Conservation (phyloP, 2,113 vertebrate genomes). For the Felis chaus region DNA sequence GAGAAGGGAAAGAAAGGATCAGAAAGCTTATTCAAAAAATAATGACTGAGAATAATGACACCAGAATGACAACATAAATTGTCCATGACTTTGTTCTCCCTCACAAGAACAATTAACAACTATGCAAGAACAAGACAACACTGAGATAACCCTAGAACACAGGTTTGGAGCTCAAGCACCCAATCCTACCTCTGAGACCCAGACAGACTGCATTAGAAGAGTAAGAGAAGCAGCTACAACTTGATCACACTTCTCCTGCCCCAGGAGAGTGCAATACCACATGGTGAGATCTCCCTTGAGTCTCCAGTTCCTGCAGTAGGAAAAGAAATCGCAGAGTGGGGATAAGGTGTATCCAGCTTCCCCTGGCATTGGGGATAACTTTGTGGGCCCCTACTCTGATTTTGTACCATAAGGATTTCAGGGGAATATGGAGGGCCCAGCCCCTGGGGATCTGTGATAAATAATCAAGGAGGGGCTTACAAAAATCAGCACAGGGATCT, state of each 20-base stretch:
- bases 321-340: not conserved
- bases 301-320: not conserved
- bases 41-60: not conserved
- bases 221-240: not conserved
- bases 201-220: not conserved
- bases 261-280: not conserved
- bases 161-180: not conserved
- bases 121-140: not conserved
- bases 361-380: not conserved
- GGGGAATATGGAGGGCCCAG: not conserved
- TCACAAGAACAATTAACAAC: not conserved
- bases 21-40: not conserved
- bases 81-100: not conserved
- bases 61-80: not conserved
- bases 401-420: not conserved
- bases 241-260: not conserved
- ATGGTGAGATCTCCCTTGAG: not conserved
- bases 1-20: not conserved
- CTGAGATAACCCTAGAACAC: not conserved
- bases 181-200: not conserved
- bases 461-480: not conserved
- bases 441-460: not conserved
- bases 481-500: not conserved
- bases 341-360: not conserved
- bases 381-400: not conserved